Conservation (phyloP, 2,113 vertebrate genomes). For the Trichechus manatus region DNA sequence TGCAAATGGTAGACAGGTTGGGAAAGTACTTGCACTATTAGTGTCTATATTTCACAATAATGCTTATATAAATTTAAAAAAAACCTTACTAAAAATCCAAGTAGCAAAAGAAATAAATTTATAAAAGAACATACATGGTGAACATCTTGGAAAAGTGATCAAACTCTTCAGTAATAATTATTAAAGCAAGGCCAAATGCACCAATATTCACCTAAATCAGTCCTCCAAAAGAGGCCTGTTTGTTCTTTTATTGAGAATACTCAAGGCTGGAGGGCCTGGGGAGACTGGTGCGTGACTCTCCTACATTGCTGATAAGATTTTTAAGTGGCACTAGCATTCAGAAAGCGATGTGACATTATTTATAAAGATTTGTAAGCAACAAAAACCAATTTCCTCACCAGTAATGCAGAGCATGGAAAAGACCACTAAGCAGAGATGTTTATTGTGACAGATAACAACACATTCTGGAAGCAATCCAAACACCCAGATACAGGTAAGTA, state of each 20-base stretch:
- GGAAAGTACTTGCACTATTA: neutral
- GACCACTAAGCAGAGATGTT: neutral
- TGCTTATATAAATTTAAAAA: neutral
- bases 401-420: neutral
- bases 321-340: neutral
- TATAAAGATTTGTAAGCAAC: neutral
- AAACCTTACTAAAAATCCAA: neutral
- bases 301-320: neutral
- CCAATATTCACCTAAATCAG: neutral
- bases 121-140: neutral
- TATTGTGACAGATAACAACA: neutral
- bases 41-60: neutral
- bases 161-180: neutral
- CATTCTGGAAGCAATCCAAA: neutral
- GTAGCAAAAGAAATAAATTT: neutral
- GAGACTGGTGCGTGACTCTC: neutral
- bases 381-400: conserved; percentile 11
- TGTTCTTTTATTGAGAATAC: neutral
- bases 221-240: neutral
- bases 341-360: conserved; percentile 16
- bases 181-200: neutral
- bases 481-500: too few species aligned
- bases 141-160: conserved; percentile 2
- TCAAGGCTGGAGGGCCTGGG: neutral
- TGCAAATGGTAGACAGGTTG: neutral